A percentile compares a stretch with the other conserved stretches of the same genome.
These are phyloP conservation scores for Amphimedon queenslandica DNA, from an alignment of 37 sponge, comb jelly and placozoan genomes.

Conservation along the genomic window DNA sequence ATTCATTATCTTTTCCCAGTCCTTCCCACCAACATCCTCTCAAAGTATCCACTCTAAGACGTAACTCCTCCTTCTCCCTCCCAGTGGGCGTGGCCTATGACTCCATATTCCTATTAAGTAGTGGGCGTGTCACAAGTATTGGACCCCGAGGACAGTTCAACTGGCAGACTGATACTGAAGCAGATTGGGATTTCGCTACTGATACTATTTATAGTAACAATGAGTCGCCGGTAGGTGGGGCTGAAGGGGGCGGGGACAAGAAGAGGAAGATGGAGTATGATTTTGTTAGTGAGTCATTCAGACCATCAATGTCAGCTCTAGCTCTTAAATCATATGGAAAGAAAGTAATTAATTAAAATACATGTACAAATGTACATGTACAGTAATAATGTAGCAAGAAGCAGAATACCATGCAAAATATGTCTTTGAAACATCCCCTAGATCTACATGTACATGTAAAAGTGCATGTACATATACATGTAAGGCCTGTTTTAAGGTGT, in stretches of 20 bases:
- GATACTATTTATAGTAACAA: conserved; percentile 40
- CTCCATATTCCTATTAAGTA: conserved; percentile 77
- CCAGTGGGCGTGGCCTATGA: conserved; percentile 34
- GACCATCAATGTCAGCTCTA: conserved; percentile 44
- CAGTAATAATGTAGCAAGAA: no score
- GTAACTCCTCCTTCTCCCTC: not conserved
- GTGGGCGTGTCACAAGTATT: conserved; percentile 85
- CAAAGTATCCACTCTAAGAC: conserved; percentile 10
- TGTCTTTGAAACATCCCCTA: not conserved
- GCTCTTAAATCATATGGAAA: conserved; percentile 30
- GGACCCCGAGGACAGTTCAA: conserved; percentile 91
- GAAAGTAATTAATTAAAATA: conserved; percentile 29
- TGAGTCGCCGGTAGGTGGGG: conserved; percentile 18
- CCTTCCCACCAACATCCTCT: conserved; percentile 42
- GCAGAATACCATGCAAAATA: not conserved
- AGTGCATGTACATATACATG: no score
- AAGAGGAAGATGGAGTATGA: not conserved
- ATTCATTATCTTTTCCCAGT: not conserved
- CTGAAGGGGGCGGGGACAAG: conserved; percentile 11
- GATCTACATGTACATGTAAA: no score
- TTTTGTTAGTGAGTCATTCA: conserved; percentile 39
- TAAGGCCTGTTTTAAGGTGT: no score
- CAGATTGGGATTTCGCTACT: conserved; percentile 64
- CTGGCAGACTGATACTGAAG: conserved; percentile 74
- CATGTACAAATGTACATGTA: no score